Evolutionary conservation across 2,113 vertebrate species (phyloP).

Genomic region (Pollachius pollachius): DNA sequence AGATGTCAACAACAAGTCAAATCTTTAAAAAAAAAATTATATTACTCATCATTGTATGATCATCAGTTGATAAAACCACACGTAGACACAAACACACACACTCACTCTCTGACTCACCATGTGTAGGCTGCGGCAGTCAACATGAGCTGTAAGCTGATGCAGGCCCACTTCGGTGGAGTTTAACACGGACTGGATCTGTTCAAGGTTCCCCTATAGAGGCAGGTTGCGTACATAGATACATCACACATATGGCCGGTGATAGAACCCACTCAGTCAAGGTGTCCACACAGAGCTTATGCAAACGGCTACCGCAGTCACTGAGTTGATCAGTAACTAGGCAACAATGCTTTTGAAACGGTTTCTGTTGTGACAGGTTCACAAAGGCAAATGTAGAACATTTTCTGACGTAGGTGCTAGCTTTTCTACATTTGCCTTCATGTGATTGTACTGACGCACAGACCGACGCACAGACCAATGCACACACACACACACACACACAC

Average conservation of each 20-base stretch:
- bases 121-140: constrained; percentile 93
- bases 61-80: background rate
- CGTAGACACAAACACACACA: background rate
- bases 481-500: constrained; percentile 27
- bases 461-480: background rate
- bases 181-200: constrained; percentile 85
- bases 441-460: background rate
- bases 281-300: background rate
- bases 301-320: background rate
- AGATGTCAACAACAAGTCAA: background rate
- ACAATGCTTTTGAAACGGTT: too few relatives aligned
- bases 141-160: constrained; percentile 92
- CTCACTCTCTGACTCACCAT: constrained; percentile 79
- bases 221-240: background rate
- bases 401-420: too few relatives aligned
- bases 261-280: background rate
- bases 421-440: background rate
- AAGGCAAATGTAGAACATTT: too few relatives aligned
- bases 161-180: constrained; percentile 89
- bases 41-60: constrained; percentile 3
- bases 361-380: background rate
- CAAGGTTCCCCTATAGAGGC: constrained; percentile 78
- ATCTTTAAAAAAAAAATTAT: background rate
- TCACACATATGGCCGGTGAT: background rate
- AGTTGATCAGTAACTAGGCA: too few relatives aligned